Evolutionary conservation across 2,113 vertebrate genomes (phyloP).

Genomic region (Lutjanus erythropterus): DNA sequence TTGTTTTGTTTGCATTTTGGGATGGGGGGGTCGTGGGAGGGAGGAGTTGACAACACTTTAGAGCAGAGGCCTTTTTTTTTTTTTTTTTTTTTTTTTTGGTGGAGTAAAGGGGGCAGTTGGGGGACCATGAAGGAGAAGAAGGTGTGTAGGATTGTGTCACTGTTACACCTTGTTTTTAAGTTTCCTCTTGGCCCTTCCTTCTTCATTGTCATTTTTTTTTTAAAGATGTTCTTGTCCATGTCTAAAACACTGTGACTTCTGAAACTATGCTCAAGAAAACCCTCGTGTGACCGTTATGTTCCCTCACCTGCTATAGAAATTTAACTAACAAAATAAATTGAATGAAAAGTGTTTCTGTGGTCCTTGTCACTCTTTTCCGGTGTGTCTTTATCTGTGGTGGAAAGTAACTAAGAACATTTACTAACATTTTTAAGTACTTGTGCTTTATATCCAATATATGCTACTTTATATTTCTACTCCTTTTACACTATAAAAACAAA

Average conservation of each 20-base stretch:
- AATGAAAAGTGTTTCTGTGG: constrained; percentile 65
- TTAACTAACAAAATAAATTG: constrained; percentile 90
- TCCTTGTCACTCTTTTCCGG: constrained; percentile 33
- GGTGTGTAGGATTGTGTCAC: constrained; percentile 76
- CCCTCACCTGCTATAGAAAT: constrained; percentile 88
- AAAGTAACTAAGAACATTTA: no score
- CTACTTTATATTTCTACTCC: no score
- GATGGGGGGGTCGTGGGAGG: constrained; percentile 40
- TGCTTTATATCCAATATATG: no score
- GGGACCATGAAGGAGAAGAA: constrained; percentile 82
- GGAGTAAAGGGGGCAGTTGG: constrained; percentile 67
- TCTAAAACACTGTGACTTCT: constrained; percentile 90
- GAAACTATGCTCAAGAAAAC: constrained; percentile 85
- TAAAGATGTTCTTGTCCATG: constrained; percentile 80
- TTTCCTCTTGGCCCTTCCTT: constrained; percentile 74
- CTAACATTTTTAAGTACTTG: no score
- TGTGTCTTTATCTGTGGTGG: no score
- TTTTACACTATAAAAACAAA: no score
- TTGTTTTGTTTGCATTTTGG: constrained; percentile 71
- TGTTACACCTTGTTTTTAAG: constrained; percentile 72
- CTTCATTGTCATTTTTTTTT: constrained; percentile 70
- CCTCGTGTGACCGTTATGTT: constrained; percentile 84
- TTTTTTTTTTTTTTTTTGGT: constrained; percentile 39
- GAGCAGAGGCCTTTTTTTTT: constrained; percentile 60
- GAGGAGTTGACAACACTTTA: constrained; percentile 71